phyloP scores from a whole-genome alignment of 2,113 vertebrate genomes.

The Urocitellus parryii region DNA sequence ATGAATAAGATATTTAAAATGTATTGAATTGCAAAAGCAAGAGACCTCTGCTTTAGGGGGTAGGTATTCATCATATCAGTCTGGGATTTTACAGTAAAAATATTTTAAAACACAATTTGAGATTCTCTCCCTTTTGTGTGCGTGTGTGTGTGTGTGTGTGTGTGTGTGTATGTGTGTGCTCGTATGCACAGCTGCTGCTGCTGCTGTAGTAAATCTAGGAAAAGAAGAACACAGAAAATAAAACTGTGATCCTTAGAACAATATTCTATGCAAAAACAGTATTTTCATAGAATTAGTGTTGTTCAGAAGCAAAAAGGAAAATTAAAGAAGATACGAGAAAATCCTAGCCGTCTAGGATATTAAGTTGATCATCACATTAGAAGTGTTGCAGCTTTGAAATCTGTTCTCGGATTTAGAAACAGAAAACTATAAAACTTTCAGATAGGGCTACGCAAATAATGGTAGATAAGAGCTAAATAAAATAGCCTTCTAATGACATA shows the following conservation, averaged over 20 bases:
- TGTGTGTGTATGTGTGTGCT: too few relatives aligned
- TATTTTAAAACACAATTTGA: constrained; percentile 4
- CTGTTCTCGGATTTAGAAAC: constrained; percentile 12
- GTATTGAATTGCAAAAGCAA: background rate
- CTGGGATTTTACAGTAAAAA: background rate
- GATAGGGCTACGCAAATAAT: constrained; percentile 54
- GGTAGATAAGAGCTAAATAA: constrained; percentile 47
- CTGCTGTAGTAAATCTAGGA: background rate
- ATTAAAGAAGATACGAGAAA: constrained; percentile 9
- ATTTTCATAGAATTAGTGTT: background rate
- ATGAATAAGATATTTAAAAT: constrained; percentile 27
- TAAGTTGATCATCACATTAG: background rate
- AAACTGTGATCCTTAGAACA: background rate
- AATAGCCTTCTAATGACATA: constrained; percentile 48
- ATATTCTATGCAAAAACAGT: background rate
- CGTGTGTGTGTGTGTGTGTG: too few relatives aligned
- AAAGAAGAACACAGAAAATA: background rate
- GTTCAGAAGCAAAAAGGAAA: constrained; percentile 38
- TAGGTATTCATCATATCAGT: background rate
- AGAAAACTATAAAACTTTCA: constrained; percentile 60
- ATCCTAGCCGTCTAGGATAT: background rate
- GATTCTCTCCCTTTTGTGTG: background rate
- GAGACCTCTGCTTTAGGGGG: background rate
- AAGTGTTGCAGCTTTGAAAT: constrained; percentile 20
- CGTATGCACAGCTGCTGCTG: background rate